phyloP scores from a whole-genome alignment of 2,797 vertebrate genomes.

The Pseudochaenichthys georgianus region DNA sequence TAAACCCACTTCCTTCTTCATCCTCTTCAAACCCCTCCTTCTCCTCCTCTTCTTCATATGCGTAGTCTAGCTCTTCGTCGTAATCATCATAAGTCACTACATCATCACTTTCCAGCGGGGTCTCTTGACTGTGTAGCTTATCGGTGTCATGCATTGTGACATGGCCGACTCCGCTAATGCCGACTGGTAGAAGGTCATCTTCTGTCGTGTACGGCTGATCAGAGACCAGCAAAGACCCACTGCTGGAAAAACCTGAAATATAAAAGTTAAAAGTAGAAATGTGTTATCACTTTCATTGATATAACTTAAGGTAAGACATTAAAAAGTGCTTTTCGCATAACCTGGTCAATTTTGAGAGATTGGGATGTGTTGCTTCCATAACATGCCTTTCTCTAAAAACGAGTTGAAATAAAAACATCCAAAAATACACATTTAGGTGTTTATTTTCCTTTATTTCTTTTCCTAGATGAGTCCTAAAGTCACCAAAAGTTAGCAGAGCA shows the following conservation, averaged over 20 bases:
- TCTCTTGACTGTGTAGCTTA: conserved; percentile 3
- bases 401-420: too few species aligned
- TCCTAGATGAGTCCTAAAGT: too few species aligned
- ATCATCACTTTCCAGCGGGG: conserved; percentile 24
- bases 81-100: neutral
- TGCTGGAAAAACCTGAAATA: conserved; percentile 74
- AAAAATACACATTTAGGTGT: too few species aligned
- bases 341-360: too few species aligned
- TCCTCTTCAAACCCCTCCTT: conserved; percentile 26
- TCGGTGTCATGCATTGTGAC: neutral
- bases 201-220: conserved; percentile 47
- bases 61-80: neutral
- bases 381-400: too few species aligned
- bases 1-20: conserved; percentile 10
- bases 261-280: neutral
- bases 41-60: neutral
- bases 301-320: neutral
- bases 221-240: conserved; percentile 66
- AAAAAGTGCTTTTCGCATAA: too few species aligned
- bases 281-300: neutral
- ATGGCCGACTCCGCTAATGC: conserved; percentile 9
- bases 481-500: too few species aligned
- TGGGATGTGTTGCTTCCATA: too few species aligned
- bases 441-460: too few species aligned
- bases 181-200: conserved; percentile 36